These are phyloP conservation scores for Sylvilagus bachmani DNA, from an alignment of 2,113 vertebrate species.

Conservation along the genomic window DNA sequence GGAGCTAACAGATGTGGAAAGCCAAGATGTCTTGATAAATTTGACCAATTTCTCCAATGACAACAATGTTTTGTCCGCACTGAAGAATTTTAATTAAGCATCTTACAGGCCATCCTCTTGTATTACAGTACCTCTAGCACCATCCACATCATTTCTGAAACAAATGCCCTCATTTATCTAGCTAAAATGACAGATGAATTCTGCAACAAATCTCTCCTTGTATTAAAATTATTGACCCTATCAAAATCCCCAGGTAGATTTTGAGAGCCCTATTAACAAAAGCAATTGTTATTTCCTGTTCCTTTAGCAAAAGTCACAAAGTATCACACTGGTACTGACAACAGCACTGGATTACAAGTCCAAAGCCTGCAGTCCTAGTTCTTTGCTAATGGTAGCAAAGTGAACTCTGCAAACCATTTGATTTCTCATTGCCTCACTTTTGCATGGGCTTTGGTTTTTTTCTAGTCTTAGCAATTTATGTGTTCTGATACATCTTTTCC, in stretches of 20 bases:
- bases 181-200: not conserved
- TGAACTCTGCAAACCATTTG: constrained; percentile 20
- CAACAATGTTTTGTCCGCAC: not conserved
- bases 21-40: not conserved
- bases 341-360: not conserved
- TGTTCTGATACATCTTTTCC: constrained; percentile 29
- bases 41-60: constrained; percentile 14
- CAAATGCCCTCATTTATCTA: not conserved
- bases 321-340: not conserved
- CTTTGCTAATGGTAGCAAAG: no score
- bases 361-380: not conserved
- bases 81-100: not conserved
- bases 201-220: constrained; percentile 23
- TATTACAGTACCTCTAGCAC: not conserved
- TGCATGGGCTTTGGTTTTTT: not conserved
- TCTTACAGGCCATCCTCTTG: not conserved
- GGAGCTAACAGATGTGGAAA: constrained; percentile 28
- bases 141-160: not conserved
- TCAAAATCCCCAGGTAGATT: not conserved
- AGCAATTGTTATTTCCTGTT: constrained; percentile 21
- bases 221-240: constrained; percentile 42
- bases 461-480: constrained; percentile 3
- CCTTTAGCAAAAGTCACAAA: not conserved
- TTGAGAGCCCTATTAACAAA: constrained; percentile 9
- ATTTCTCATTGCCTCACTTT: constrained; percentile 26